phyloP scores from a whole-genome alignment of 2,113 vertebrate species.

The Paramisgurnus dabryanus region DNA sequence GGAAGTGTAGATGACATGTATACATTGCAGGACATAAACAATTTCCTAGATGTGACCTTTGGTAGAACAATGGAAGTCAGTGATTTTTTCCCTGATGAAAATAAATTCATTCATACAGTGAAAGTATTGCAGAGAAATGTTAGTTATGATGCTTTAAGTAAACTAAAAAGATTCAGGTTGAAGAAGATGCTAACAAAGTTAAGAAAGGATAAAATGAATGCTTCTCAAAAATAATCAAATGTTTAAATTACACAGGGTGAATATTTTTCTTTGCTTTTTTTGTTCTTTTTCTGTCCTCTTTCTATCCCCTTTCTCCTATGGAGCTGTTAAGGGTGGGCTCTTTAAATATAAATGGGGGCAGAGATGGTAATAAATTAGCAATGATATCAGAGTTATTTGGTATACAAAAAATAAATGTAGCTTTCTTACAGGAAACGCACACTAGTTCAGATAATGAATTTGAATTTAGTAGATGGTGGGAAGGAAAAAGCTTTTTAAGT shows the following conservation, averaged over 20 bases:
- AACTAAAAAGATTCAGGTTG: background rate
- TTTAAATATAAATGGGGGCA: background rate
- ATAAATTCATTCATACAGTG: background rate
- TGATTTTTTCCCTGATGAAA: background rate
- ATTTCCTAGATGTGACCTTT: background rate
- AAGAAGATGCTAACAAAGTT: background rate
- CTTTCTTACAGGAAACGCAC: background rate
- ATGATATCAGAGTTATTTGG: background rate
- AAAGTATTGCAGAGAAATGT: background rate
- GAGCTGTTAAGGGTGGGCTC: background rate
- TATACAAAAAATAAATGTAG: background rate
- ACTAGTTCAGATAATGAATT: background rate
- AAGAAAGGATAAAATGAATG: background rate
- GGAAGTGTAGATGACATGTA: background rate
- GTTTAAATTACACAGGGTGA: background rate
- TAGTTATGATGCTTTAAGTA: background rate
- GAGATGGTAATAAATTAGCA: background rate
- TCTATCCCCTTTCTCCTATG: background rate
- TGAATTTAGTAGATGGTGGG: background rate
- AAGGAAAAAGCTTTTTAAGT: background rate
- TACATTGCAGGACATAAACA: background rate
- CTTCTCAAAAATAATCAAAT: background rate
- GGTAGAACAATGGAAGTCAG: background rate
- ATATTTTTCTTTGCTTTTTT: background rate
- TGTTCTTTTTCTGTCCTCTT: background rate